Conservation (phyloP, 2,888 invertebrate genomes). For the Ischnus inquisitorius region DNA sequence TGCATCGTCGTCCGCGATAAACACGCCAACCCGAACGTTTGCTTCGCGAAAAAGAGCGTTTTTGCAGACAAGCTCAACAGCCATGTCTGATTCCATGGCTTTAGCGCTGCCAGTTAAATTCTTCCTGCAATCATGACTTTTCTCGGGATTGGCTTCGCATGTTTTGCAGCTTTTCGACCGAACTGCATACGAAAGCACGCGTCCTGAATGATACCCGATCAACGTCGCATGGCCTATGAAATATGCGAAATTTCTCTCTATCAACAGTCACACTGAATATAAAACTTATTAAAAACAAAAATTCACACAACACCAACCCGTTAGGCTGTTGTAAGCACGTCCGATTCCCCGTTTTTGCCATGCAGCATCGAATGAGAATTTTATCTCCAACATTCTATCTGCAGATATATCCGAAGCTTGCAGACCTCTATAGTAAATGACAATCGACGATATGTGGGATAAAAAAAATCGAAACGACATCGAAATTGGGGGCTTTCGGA, state of each 20-base stretch:
- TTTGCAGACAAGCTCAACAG: slow-evolving; percentile 53
- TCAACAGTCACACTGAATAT: neutral
- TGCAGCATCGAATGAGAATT: slow-evolving; percentile 60
- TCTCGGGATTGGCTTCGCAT: slow-evolving; percentile 6
- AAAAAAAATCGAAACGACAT: no score
- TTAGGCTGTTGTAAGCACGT: slow-evolving; percentile 62
- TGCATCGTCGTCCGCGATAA: slow-evolving; percentile 69
- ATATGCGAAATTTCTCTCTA: neutral
- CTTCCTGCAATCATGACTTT: slow-evolving; percentile 31
- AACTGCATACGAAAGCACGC: slow-evolving; percentile 23
- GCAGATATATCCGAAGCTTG: no score
- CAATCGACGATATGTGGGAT: no score
- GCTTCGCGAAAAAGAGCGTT: slow-evolving; percentile 58
- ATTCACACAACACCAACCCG: slow-evolving; percentile 32
- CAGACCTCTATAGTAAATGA: no score
- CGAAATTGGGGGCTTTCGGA: no score
- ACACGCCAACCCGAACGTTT: slow-evolving; percentile 41
- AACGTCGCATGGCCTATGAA: neutral
- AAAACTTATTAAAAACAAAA: neutral
- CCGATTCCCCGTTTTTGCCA: slow-evolving; percentile 61
- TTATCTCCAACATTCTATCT: no score
- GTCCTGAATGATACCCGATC: slow-evolving; percentile 41
- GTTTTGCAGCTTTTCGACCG: slow-evolving; percentile 10
- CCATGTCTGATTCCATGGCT: slow-evolving; percentile 69
- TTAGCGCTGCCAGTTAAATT: slow-evolving; percentile 29